Percentiles rank a stretch among this genome's conserved stretches.
Evolutionary conservation across 1,140 invertebrate genomes (phyloP).

Genomic region (Aphis gossypii): DNA sequence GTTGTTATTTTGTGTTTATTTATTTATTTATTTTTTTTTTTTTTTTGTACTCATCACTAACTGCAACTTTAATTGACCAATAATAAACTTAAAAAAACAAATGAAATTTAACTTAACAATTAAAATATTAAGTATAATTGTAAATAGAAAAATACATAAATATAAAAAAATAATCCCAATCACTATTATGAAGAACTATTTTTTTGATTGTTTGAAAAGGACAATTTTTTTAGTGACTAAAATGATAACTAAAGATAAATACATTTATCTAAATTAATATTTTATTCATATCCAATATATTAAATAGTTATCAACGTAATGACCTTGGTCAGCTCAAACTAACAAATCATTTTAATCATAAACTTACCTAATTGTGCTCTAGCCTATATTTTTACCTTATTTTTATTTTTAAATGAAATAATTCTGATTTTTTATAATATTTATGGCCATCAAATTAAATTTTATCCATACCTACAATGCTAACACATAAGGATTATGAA

Average conservation of each 20-base stretch:
- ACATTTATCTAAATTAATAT: background rate
- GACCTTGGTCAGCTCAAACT: background rate
- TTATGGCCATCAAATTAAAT: background rate
- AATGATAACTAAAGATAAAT: background rate
- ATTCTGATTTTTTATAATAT: background rate
- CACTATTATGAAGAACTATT: background rate
- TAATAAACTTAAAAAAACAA: background rate
- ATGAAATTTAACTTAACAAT: too few relatives aligned
- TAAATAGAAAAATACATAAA: background rate
- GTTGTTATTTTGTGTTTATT: background rate
- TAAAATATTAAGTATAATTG: background rate
- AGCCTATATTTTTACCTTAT: background rate
- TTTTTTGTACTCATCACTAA: background rate
- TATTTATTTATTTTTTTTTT: background rate
- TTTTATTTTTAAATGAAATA: background rate
- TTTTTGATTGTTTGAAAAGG: background rate
- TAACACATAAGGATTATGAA: background rate
- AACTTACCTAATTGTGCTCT: background rate
- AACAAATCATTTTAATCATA: background rate
- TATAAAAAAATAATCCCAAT: background rate
- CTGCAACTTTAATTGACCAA: background rate
- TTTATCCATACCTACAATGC: background rate
- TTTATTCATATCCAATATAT: background rate
- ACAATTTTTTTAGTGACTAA: background rate
- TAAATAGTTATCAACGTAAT: background rate